Evolutionary conservation across 2,797 vertebrate genomes (phyloP).

Genomic region (Zonotrichia albicollis): DNA sequence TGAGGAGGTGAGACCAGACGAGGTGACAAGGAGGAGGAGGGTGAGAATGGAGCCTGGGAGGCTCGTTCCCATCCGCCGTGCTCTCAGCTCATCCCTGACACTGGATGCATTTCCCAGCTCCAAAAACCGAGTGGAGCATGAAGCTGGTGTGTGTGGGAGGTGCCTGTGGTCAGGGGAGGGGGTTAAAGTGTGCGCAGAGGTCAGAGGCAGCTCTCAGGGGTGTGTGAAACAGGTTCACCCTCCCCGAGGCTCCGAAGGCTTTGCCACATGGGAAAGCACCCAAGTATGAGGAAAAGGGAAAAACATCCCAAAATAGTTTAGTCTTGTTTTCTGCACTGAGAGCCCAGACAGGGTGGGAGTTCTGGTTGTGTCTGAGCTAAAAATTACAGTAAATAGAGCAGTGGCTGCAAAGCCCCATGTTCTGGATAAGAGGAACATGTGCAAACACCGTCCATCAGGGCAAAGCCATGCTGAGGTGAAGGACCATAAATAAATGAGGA

Average conservation of each 20-base stretch:
- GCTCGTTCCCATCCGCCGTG: accelerated
- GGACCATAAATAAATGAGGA: not conserved
- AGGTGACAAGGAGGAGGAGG: not conserved
- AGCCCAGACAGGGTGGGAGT: constrained; percentile 75
- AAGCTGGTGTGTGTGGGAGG: not conserved
- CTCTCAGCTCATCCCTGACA: not conserved
- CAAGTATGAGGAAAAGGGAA: constrained; percentile 73
- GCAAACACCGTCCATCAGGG: not conserved
- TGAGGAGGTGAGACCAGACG: not conserved
- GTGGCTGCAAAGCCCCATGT: constrained; percentile 49
- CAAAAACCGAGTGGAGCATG: not conserved
- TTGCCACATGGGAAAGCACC: constrained; percentile 74
- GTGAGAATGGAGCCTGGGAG: not conserved
- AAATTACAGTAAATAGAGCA: constrained; percentile 69
- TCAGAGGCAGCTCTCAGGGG: not conserved
- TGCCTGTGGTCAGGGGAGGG: not conserved
- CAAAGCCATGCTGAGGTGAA: accelerated
- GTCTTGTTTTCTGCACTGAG: constrained; percentile 70
- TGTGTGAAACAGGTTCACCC: constrained; percentile 60
- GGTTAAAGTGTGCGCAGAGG: not conserved
- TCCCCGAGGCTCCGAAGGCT: not conserved
- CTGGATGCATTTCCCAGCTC: not conserved
- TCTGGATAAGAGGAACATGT: constrained; percentile 37
- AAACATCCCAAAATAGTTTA: constrained; percentile 76
- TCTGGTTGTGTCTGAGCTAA: constrained; percentile 74